phyloP scores from a whole-genome alignment of 2,888 invertebrate genomes.

The Seira sanloemensis region DNA sequence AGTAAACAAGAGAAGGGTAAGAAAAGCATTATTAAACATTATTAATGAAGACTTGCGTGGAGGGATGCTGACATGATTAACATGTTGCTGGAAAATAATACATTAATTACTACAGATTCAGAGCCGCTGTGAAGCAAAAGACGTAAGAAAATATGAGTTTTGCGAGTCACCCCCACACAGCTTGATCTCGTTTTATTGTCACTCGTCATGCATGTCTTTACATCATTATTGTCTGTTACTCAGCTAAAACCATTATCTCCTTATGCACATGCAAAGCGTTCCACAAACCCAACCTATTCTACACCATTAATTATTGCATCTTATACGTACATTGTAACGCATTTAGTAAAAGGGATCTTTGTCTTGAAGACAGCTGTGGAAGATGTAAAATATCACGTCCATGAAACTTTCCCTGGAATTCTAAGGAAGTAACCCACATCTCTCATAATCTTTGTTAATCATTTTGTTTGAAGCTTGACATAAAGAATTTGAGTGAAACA shows the following conservation, averaged over 20 bases:
- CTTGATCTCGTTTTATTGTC: constrained; percentile 2
- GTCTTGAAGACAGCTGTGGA: constrained; percentile 1
- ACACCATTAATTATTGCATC: background rate
- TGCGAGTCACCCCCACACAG: constrained; percentile 6
- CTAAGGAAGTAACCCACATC: too few relatives aligned
- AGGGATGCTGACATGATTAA: constrained; percentile 29
- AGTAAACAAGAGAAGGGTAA: background rate
- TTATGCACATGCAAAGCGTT: background rate
- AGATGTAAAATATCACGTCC: too few relatives aligned
- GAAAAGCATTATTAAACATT: constrained; percentile 25
- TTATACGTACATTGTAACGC: background rate
- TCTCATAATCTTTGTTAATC: too few relatives aligned
- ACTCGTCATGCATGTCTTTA: constrained; percentile 32
- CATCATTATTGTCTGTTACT: constrained; percentile 11
- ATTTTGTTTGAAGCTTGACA: too few relatives aligned
- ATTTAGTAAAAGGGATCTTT: background rate
- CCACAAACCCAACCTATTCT: background rate
- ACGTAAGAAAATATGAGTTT: constrained; percentile 9
- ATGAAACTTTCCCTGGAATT: too few relatives aligned
- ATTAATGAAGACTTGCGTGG: constrained; percentile 27
- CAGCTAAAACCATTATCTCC: background rate
- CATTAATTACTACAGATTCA: background rate
- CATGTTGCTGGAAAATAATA: background rate
- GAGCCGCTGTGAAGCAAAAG: constrained; percentile 20
- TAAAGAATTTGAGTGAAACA: too few relatives aligned